Conservation (phyloP, 2,113 vertebrate genomes). For the Pelusios castaneus region DNA sequence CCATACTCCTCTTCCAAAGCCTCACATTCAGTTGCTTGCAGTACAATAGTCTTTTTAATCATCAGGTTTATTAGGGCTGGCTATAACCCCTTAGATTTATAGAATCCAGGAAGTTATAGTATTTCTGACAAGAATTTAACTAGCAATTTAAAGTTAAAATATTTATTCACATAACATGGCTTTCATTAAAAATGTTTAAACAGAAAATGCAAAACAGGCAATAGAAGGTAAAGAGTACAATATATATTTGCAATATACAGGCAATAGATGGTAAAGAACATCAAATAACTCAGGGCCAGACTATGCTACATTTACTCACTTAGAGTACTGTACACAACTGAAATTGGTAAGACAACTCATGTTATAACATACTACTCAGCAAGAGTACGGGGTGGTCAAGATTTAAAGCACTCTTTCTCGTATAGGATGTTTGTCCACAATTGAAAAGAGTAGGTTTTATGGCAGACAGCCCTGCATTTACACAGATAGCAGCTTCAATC, state of each 20-base stretch:
- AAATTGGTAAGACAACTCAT: neutral
- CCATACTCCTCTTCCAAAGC: neutral
- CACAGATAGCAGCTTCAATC: slow-evolving; percentile 41
- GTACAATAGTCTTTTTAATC: neutral
- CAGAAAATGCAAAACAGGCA: neutral
- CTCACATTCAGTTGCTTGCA: neutral
- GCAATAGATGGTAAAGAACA: neutral
- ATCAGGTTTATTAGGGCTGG: neutral
- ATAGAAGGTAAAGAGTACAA: neutral
- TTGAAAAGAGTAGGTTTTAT: slow-evolving; percentile 18
- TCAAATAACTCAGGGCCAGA: neutral
- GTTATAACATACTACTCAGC: neutral
- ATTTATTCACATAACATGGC: neutral
- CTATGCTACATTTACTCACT: neutral
- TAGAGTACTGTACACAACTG: neutral
- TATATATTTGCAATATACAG: neutral
- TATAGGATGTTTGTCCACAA: neutral
- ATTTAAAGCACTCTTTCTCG: neutral
- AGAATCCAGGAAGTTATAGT: neutral
- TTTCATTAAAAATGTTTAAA: slow-evolving; percentile 9
- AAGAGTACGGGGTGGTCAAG: neutral
- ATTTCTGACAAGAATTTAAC: neutral
- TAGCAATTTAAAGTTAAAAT: neutral
- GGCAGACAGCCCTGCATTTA: slow-evolving; percentile 27
- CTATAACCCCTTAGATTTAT: neutral